Percentiles rank a stretch among this genome's conserved stretches.
phyloP scores from a whole-genome alignment of 2,888 invertebrate species.

The Aspidiotus rigidus region DNA sequence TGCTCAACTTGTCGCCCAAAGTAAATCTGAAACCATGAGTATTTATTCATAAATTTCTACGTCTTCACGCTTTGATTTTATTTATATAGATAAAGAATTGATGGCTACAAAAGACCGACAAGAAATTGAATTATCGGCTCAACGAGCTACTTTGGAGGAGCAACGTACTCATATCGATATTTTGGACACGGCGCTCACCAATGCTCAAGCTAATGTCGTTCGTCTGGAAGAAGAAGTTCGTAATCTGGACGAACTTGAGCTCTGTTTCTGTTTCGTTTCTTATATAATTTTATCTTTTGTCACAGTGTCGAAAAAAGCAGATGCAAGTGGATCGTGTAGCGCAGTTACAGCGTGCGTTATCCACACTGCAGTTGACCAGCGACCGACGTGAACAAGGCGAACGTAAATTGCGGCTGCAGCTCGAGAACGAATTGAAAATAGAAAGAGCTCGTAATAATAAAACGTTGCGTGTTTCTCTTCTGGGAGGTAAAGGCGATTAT shows the following conservation, averaged over 20 bases:
- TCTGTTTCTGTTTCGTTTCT: background rate
- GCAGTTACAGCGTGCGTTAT: slow-evolving; percentile 71
- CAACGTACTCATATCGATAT: slow-evolving; percentile 88
- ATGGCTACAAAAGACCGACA: slow-evolving; percentile 81
- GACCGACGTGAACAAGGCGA: slow-evolving; percentile 79
- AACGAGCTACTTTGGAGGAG: slow-evolving; percentile 79
- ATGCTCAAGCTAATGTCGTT: slow-evolving; percentile 81
- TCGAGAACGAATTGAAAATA: slow-evolving; percentile 71
- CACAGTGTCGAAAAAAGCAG: slow-evolving; percentile 70
- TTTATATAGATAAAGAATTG: slow-evolving; percentile 67
- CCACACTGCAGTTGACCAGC: slow-evolving; percentile 72
- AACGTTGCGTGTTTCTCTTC: slow-evolving; percentile 43
- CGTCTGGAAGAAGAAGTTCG: slow-evolving; percentile 75
- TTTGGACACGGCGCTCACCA: slow-evolving; percentile 79
- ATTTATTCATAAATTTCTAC: too few species aligned
- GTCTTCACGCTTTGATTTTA: slow-evolving; percentile 23
- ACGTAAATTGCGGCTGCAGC: slow-evolving; percentile 69
- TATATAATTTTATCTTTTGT: slow-evolving; percentile 33
- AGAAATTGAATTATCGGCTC: slow-evolving; percentile 82
- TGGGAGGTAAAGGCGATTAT: slow-evolving; percentile 33
- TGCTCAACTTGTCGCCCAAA: slow-evolving; percentile 77
- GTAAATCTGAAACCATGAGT: slow-evolving; percentile 47
- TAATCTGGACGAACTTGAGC: background rate
- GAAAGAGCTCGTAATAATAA: slow-evolving; percentile 44
- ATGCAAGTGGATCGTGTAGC: slow-evolving; percentile 74